These are phyloP conservation scores for Pagrus major DNA, from an alignment of 2,113 vertebrate genomes.

Conservation along the genomic window DNA sequence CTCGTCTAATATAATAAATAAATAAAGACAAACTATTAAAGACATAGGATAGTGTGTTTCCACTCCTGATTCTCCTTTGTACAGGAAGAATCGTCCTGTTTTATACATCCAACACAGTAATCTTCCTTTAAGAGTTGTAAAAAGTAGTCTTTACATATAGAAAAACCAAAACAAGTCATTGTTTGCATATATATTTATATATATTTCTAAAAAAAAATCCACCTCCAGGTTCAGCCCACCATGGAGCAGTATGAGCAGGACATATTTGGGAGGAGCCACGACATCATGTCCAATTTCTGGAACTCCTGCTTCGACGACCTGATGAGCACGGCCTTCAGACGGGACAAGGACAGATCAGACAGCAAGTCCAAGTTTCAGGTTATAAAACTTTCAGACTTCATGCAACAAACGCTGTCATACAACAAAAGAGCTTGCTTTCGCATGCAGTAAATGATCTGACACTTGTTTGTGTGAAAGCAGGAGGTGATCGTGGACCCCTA, in stretches of 20 bases:
- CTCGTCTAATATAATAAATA: not conserved
- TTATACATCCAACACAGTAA: not conserved
- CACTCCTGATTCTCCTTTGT: not conserved
- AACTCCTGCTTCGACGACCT: constrained; percentile 96
- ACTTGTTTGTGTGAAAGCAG: constrained; percentile 74
- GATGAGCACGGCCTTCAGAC: constrained; percentile 90
- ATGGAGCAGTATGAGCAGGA: constrained; percentile 95
- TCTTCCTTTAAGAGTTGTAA: not conserved
- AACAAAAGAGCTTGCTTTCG: not conserved
- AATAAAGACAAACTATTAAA: not conserved
- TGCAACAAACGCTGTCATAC: not conserved
- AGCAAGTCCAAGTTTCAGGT: constrained; percentile 92
- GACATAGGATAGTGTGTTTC: not conserved
- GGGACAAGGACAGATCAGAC: constrained; percentile 86
- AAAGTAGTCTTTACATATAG: not conserved
- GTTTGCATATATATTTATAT: too few relatives aligned
- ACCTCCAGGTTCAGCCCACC: constrained; percentile 89
- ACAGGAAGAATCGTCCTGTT: not conserved
- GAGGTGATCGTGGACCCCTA: constrained; percentile 89
- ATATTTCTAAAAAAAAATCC: too few relatives aligned
- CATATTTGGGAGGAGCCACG: constrained; percentile 93
- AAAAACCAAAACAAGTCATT: too few relatives aligned
- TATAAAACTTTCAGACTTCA: not conserved
- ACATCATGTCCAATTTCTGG: constrained; percentile 99
- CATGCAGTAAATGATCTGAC: not conserved